A percentile compares a stretch with the other conserved stretches of the same genome.
Conservation (phyloP, 2,113 vertebrate genomes). For the Archocentrus centrarchus region DNA sequence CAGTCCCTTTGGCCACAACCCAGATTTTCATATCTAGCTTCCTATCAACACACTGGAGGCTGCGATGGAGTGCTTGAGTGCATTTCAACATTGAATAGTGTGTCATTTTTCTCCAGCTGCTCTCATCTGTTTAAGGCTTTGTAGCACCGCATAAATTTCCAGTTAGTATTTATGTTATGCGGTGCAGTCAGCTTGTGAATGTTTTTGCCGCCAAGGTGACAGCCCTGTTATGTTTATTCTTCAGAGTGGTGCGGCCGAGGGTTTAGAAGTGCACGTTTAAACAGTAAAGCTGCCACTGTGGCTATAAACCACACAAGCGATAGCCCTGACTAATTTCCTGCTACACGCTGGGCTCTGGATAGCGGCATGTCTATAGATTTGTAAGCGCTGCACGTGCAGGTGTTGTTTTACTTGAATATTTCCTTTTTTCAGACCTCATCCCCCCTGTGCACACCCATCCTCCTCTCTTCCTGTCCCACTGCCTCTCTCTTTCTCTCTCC, state of each 20-base stretch:
- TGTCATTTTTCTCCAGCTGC: conserved; percentile 49
- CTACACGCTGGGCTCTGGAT: background rate
- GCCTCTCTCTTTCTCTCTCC: conserved; percentile 69
- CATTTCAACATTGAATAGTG: background rate
- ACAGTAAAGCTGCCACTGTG: conserved; percentile 41
- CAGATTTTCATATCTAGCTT: conserved; percentile 50
- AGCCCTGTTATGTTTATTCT: conserved; percentile 7
- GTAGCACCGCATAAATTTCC: conserved; percentile 1
- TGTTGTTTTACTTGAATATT: conserved; percentile 68
- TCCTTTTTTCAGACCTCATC: conserved; percentile 51
- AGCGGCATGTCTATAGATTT: conserved; percentile 25
- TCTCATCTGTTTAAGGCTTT: conserved; percentile 48
- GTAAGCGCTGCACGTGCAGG: conserved; percentile 54
- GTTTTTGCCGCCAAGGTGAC: conserved; percentile 16
- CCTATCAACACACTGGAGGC: conserved; percentile 45
- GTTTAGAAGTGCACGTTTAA: conserved; percentile 32
- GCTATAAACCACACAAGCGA: conserved; percentile 35
- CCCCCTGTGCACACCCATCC: conserved; percentile 49
- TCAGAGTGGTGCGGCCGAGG: conserved; percentile 24
- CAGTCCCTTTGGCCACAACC: conserved; percentile 35
- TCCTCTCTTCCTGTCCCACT: conserved; percentile 71
- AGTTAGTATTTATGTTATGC: conserved; percentile 38
- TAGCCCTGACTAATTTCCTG: conserved; percentile 15
- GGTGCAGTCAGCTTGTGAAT: conserved; percentile 1
- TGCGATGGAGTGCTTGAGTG: conserved; percentile 14